Evolutionary conservation across 2,113 vertebrate species (phyloP).

Genomic region (Nothoprocta pentlandii): DNA sequence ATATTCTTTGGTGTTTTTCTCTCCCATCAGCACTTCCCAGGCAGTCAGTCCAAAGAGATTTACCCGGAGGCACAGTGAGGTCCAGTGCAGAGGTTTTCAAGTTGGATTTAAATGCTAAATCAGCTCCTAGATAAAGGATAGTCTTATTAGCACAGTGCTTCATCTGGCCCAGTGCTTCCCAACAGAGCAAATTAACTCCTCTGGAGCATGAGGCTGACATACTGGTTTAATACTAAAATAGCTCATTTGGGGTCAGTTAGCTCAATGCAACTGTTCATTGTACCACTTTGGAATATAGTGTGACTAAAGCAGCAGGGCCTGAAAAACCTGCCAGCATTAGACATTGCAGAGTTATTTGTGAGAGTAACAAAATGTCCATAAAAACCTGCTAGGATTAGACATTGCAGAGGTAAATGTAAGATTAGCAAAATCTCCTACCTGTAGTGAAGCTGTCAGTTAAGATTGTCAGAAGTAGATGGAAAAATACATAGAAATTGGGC

Average conservation of each 20-base stretch:
- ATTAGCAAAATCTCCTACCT: not conserved
- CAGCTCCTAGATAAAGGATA: constrained; percentile 8
- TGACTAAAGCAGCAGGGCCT: not conserved
- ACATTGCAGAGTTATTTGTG: not conserved
- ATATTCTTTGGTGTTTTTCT: not conserved
- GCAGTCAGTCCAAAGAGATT: not conserved
- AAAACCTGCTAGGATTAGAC: not conserved
- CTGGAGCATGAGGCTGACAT: not conserved
- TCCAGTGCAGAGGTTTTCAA: not conserved
- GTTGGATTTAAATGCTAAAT: constrained; percentile 5
- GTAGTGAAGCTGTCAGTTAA: not conserved
- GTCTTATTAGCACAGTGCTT: not conserved
- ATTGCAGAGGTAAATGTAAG: not conserved
- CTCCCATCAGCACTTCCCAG: not conserved
- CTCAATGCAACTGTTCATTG: not conserved
- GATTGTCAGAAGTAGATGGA: not conserved
- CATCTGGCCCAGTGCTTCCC: not conserved
- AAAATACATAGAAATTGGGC: not conserved
- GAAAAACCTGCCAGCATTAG: not conserved
- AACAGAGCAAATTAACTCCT: constrained; percentile 23
- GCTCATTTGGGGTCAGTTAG: constrained; percentile 4
- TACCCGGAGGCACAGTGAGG: not conserved
- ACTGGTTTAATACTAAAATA: not conserved
- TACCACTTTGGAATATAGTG: not conserved
- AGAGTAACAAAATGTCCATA: not conserved